These are phyloP conservation scores for Andricus grossulariae DNA, from an alignment of 1,140 invertebrate species.

Conservation along the genomic window DNA sequence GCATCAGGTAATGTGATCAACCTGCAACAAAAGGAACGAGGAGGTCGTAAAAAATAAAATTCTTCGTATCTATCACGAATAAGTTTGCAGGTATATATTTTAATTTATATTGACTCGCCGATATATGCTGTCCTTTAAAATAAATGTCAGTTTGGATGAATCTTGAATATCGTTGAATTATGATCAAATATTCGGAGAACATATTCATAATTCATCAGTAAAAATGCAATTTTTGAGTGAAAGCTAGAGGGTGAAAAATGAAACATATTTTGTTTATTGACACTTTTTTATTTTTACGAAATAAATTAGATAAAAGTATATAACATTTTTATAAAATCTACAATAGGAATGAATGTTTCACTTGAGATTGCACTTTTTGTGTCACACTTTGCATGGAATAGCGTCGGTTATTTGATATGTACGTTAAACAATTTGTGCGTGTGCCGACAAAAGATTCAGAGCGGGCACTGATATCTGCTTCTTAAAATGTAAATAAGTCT, in stretches of 20 bases:
- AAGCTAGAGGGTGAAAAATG: background rate
- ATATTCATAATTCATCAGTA: background rate
- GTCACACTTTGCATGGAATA: background rate
- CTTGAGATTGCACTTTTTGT: slow-evolving; percentile 13
- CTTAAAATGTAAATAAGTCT: slow-evolving; percentile 1
- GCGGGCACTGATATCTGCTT: background rate
- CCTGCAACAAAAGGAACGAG: slow-evolving; percentile 96
- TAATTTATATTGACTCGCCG: too few species aligned
- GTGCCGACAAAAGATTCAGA: background rate
- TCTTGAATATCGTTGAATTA: too few species aligned
- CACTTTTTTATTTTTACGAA: background rate
- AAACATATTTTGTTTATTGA: background rate
- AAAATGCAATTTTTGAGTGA: background rate
- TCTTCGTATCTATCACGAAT: background rate
- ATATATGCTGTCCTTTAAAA: too few species aligned
- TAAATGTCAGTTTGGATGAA: too few species aligned
- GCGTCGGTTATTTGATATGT: background rate
- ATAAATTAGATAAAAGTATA: slow-evolving; percentile 4
- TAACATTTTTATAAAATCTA: slow-evolving; percentile 25
- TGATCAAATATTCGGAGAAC: too few species aligned
- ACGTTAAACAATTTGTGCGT: slow-evolving; percentile 1
- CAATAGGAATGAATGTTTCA: slow-evolving; percentile 4
- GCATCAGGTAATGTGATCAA: slow-evolving; percentile 88
- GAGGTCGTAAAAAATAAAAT: slow-evolving; percentile 96
- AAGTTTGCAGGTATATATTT: too few species aligned